Conservation (phyloP, 2,797 vertebrate species). For the Cichlasoma orientale region DNA sequence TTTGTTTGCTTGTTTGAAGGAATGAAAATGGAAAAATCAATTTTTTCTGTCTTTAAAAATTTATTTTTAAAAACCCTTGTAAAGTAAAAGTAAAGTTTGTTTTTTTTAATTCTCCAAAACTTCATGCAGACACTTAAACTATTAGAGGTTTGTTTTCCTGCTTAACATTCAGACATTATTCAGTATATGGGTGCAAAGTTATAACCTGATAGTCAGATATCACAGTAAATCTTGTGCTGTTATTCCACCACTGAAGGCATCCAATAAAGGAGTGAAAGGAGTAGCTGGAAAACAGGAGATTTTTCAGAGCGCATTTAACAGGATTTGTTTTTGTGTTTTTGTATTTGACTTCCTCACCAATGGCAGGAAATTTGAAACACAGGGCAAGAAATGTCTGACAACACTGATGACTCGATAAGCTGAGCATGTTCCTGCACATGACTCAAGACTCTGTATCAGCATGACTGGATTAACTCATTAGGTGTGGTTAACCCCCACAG, state of each 20-base stretch:
- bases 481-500: not conserved
- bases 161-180: not conserved
- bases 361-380: not conserved
- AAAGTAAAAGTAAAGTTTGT: not conserved
- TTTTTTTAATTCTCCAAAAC: not conserved
- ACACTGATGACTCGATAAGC: not conserved
- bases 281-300: not conserved
- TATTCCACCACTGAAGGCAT: not conserved
- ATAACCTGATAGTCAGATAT: not conserved
- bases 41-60: not conserved
- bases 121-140: not conserved
- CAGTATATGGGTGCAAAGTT: not conserved
- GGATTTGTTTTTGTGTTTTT: not conserved
- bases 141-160: not conserved
- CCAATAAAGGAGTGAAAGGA: not conserved
- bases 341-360: not conserved
- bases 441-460: not conserved
- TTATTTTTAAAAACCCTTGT: not conserved
- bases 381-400: not conserved
- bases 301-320: not conserved
- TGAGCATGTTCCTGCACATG: not conserved
- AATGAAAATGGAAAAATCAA: not conserved
- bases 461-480: not conserved
- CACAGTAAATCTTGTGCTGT: too few relatives aligned
- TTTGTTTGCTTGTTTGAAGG: not conserved